Evolutionary conservation across 2,888 invertebrate genomes (phyloP).

Genomic region (Geophilus truncorum): DNA sequence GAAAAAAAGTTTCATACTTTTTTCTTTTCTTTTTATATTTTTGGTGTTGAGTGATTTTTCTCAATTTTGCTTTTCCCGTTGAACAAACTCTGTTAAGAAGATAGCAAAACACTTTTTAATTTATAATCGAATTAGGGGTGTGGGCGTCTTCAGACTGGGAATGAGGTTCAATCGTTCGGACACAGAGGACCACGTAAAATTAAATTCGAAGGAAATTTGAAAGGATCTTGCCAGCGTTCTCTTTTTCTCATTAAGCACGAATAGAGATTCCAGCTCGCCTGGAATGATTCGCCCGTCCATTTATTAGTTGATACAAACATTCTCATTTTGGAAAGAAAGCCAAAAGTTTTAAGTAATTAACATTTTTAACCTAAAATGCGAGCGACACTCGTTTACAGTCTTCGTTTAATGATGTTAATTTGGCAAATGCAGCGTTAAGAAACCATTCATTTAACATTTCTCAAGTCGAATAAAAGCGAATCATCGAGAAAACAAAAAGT

Average conservation of each 20-base stretch:
- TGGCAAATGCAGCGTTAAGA: constrained; percentile 1
- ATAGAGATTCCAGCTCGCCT: neutral
- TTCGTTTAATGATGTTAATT: neutral
- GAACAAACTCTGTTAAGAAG: neutral
- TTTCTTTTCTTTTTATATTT: neutral
- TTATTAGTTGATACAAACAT: neutral
- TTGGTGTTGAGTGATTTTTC: neutral
- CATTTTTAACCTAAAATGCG: neutral
- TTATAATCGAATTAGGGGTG: neutral
- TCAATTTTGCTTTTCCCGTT: neutral
- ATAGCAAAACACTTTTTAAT: neutral
- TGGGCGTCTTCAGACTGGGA: neutral
- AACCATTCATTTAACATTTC: neutral
- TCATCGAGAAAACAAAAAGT: neutral
- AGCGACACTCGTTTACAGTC: neutral
- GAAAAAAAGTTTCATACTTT: neutral
- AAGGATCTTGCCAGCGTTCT: neutral
- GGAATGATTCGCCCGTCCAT: neutral
- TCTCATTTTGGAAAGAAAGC: neutral
- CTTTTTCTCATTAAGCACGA: neutral
- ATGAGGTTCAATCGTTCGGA: neutral
- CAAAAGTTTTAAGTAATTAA: neutral
- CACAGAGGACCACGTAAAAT: neutral
- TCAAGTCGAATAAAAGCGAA: neutral
- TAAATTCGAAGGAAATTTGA: neutral